These are phyloP conservation scores for Pangasianodon gigas DNA, from an alignment of 2,113 vertebrate genomes.

Conservation along the genomic window DNA sequence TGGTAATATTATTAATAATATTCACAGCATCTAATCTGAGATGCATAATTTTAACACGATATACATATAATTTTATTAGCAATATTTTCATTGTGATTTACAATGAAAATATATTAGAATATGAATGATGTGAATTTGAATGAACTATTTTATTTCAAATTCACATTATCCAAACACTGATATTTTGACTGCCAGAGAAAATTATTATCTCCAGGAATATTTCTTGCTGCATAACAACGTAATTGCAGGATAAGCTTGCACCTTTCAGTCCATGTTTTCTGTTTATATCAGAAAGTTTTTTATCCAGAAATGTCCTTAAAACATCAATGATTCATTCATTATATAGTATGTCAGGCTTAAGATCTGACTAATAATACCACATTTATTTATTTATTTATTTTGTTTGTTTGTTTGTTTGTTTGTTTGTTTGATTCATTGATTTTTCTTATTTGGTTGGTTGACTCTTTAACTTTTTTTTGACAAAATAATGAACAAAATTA, in stretches of 20 bases:
- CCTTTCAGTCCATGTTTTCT: background rate
- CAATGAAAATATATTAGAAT: background rate
- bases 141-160: background rate
- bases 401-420: background rate
- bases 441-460: background rate
- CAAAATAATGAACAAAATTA: background rate
- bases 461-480: background rate
- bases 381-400: background rate
- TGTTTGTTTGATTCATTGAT: background rate
- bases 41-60: background rate
- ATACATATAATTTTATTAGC: background rate
- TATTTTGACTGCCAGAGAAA: background rate
- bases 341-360: background rate
- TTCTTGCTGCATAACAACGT: background rate
- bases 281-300: background rate
- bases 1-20: background rate
- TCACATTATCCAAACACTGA: background rate
- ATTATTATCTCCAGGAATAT: background rate
- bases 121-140: background rate
- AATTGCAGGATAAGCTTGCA: background rate
- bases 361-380: too few relatives aligned
- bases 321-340: background rate
- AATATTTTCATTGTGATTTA: background rate
- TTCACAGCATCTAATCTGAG: background rate
- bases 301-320: background rate